Evolutionary conservation across 2,113 vertebrate species (phyloP).

Genomic region (Pomatorhinus ruficollis): DNA sequence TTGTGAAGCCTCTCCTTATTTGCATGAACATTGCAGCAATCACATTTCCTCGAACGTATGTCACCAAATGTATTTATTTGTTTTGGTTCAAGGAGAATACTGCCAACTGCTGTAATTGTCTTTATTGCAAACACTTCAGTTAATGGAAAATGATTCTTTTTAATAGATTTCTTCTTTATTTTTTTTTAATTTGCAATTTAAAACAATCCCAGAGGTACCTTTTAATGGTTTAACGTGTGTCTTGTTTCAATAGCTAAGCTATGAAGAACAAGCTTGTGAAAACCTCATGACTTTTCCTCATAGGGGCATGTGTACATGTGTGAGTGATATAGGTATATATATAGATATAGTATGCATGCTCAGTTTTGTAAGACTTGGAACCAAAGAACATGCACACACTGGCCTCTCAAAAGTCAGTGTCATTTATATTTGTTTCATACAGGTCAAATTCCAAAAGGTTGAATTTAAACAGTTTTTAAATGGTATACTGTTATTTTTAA

Average conservation of each 20-base stretch:
- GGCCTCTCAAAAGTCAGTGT: conserved; percentile 8
- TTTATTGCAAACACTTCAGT: conserved; percentile 57
- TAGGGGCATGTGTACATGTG: not conserved
- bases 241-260: not conserved
- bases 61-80: conserved; percentile 71
- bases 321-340: not conserved
- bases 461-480: not conserved
- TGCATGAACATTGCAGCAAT: conserved; percentile 55
- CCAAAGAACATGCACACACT: not conserved
- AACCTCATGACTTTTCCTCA: not conserved
- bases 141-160: conserved; percentile 44
- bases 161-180: conserved; percentile 18
- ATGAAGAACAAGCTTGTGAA: not conserved
- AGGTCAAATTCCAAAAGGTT: not conserved
- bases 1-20: conserved; percentile 50
- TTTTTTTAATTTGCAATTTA: not conserved
- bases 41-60: conserved; percentile 41
- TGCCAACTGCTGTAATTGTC: conserved; percentile 48
- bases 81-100: conserved; percentile 59
- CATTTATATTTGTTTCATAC: not conserved
- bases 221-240: not conserved
- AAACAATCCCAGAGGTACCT: not conserved
- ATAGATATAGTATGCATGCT: not conserved
- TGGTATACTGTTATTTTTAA: not conserved
- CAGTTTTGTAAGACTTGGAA: not conserved